These are phyloP conservation scores for Agapornis canus DNA, from an alignment of 2,797 vertebrate species.

Conservation along the genomic window DNA sequence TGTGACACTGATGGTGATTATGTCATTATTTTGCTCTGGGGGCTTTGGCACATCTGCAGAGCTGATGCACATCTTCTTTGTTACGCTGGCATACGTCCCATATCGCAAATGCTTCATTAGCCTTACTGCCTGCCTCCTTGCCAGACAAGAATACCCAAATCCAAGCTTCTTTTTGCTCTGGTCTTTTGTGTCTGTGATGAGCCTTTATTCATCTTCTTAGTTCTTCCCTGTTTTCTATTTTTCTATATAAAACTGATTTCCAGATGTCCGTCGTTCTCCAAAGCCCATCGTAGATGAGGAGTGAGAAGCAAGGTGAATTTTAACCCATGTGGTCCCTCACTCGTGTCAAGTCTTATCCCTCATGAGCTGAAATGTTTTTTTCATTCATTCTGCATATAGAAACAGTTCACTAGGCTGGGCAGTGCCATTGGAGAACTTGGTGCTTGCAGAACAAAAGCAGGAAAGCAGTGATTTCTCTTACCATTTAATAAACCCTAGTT, in stretches of 20 bases:
- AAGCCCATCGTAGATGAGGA: slow-evolving; percentile 63
- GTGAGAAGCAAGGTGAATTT: slow-evolving; percentile 76
- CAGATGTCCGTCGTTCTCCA: slow-evolving; percentile 79
- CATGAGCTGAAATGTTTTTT: not conserved
- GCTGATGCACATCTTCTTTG: slow-evolving; percentile 92
- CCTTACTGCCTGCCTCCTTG: slow-evolving; percentile 86
- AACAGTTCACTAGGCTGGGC: not conserved
- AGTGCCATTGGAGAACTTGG: not conserved
- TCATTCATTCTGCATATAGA: not conserved
- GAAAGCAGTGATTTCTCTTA: not conserved
- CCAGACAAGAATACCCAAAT: slow-evolving; percentile 86
- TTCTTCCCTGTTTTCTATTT: slow-evolving; percentile 79
- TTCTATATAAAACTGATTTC: slow-evolving; percentile 77
- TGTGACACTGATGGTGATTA: slow-evolving; percentile 99
- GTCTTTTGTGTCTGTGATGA: slow-evolving; percentile 84
- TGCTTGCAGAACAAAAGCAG: not conserved
- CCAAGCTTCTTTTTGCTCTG: slow-evolving; percentile 82
- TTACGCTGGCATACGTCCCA: slow-evolving; percentile 86
- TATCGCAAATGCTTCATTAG: slow-evolving; percentile 84
- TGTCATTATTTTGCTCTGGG: slow-evolving; percentile 98
- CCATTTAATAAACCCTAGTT: not conserved
- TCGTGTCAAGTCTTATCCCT: not conserved
- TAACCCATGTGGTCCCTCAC: slow-evolving; percentile 65
- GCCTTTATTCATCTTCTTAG: slow-evolving; percentile 83
- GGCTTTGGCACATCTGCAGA: slow-evolving; percentile 95